These are phyloP conservation scores for Bovichtus diacanthus DNA, from an alignment of 2,797 vertebrate species.

Conservation along the genomic window DNA sequence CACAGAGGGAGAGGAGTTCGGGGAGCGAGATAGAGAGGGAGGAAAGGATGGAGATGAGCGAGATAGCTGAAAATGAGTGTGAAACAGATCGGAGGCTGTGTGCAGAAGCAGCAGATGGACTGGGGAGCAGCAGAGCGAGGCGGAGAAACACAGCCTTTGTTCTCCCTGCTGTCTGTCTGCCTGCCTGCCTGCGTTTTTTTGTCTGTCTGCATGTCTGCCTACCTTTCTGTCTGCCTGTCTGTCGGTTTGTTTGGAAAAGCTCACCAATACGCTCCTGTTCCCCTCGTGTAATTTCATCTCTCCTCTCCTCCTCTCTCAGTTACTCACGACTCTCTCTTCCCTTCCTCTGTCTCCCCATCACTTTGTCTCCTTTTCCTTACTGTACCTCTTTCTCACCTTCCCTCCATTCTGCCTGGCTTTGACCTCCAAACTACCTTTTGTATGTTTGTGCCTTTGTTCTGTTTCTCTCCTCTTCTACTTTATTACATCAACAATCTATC, in stretches of 20 bases:
- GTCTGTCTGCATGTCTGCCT: slow-evolving; percentile 39
- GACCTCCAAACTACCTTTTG: slow-evolving; percentile 36
- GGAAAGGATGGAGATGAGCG: slow-evolving; percentile 52
- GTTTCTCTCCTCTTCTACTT: not conserved
- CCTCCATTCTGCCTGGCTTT: not conserved
- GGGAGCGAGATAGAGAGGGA: slow-evolving; percentile 21
- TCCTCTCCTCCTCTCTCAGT: slow-evolving; percentile 8
- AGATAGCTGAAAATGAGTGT: slow-evolving; percentile 74
- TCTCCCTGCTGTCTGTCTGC: slow-evolving; percentile 66
- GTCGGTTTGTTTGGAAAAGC: slow-evolving; percentile 39
- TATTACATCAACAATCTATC: slow-evolving; percentile 17
- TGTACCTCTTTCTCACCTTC: not conserved
- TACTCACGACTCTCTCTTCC: slow-evolving; percentile 14
- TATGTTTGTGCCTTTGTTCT: slow-evolving; percentile 10
- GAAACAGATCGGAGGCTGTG: slow-evolving; percentile 73
- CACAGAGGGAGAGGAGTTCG: slow-evolving; percentile 33
- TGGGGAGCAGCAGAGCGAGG: slow-evolving; percentile 73
- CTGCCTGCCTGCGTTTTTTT: slow-evolving; percentile 15
- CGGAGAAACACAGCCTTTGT: slow-evolving; percentile 78
- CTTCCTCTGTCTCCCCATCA: not conserved
- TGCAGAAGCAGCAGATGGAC: slow-evolving; percentile 80
- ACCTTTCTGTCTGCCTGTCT: slow-evolving; percentile 35
- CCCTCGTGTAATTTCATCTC: not conserved
- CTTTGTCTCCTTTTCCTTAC: not conserved
- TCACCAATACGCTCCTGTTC: slow-evolving; percentile 10